A percentile compares a stretch with the other conserved stretches of the same genome.
Evolutionary conservation across 35 echinoderm and acorn worm genomes (phyloP).

Genomic region (Ophiothrix spiculata): DNA sequence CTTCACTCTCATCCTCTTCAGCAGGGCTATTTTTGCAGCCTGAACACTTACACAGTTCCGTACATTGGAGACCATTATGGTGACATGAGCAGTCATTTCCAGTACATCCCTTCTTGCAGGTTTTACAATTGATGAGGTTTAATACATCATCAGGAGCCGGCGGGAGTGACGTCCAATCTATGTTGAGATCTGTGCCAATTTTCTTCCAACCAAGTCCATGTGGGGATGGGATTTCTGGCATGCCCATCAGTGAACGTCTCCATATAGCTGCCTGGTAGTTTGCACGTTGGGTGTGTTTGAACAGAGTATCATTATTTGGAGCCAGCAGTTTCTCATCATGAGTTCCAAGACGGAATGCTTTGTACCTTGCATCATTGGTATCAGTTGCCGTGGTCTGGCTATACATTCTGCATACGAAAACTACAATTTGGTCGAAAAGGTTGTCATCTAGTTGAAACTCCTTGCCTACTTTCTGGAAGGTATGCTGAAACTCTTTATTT

Average conservation of each 20-base stretch:
- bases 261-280: background rate
- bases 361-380: too few relatives aligned
- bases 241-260: background rate
- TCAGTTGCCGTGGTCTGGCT: too few relatives aligned
- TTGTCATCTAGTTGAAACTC: too few relatives aligned
- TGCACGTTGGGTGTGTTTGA: background rate
- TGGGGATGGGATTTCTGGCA: background rate
- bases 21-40: background rate
- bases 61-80: background rate
- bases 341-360: too few relatives aligned
- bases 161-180: background rate
- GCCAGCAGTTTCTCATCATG: too few relatives aligned
- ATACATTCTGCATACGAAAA: too few relatives aligned
- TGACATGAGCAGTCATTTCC: background rate
- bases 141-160: background rate
- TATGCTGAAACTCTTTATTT: too few relatives aligned
- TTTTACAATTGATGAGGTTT: background rate
- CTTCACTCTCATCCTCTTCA: background rate
- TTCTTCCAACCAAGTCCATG: background rate
- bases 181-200: background rate
- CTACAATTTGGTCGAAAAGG: too few relatives aligned
- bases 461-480: too few relatives aligned
- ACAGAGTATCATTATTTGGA: background rate
- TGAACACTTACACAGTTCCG: background rate
- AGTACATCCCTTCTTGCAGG: background rate